Base-by-base conservation (phyloP, 2,797 vertebrate species). In the Amblyopsis hoosieri region DNA sequence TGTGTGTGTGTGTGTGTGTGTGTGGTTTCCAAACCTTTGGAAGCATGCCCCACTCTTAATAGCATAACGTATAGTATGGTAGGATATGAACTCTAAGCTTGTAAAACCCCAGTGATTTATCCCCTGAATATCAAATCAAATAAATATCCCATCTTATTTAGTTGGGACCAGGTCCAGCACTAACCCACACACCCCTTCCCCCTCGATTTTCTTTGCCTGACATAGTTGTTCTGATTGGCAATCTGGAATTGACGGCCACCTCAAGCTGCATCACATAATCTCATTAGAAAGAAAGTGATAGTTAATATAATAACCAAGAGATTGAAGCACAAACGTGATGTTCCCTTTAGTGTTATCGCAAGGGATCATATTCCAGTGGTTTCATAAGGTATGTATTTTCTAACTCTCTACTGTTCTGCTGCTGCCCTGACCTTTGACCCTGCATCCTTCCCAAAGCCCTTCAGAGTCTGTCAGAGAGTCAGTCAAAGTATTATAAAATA, bases 171-270 rank as follows among this genome's bases (percentile, higher is more conserved):
- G 78, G 82, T 82, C 82, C 72, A 60, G 67, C 60, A 9, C 71
- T 79, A 84, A 84, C 82, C 23, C 23, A 3, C 3, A 2, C 23
- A 23, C 23, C 23, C 19, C 19, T 19, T 68, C 78, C 64, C 71
- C 37, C 56, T 60, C 85, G 81, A 84, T 85, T 81, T 82, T 76
- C 81, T 87, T 23, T 80, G 84, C 84, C 80, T 76, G 45, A 0
- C 77, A 54, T 84, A 85, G 86, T 87, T 84, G 85, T 42, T 42
- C 37, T 7, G 37, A 42, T 42, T 42, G 51, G 17, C 79, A 82
- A 76, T 68, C 31, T 68, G 31, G 60, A 72, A 71, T 80, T 72
- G 67, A 0, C 33, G 2, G 74, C 79, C 75, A 72, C 78, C 42
- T 77, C 60, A 42, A 78, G 65, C 66, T 62, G 42, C n/a, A 52